Percentiles rank a stretch among this genome's conserved stretches.
Evolutionary conservation across 2,113 vertebrate species (phyloP).

Genomic region (Bubo bubo): DNA sequence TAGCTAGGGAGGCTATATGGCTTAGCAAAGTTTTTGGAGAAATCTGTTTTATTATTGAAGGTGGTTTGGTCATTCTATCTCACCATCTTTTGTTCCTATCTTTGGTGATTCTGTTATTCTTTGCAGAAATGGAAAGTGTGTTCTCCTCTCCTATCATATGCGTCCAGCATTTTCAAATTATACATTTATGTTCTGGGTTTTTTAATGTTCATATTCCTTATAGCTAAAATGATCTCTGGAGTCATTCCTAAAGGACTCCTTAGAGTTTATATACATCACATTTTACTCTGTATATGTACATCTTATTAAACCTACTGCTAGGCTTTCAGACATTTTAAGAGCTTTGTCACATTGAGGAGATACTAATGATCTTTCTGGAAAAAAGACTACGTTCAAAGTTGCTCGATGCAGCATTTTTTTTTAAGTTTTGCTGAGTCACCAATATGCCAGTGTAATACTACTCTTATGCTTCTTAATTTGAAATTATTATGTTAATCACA

Average conservation of each 20-base stretch:
- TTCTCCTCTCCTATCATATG: neutral
- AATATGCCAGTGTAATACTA: neutral
- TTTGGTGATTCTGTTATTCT: neutral
- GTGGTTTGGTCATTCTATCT: neutral
- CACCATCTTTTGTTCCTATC: neutral
- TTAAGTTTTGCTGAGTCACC: neutral
- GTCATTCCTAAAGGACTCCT: neutral
- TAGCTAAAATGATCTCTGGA: neutral
- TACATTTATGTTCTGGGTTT: neutral
- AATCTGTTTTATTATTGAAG: neutral
- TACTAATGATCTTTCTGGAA: neutral
- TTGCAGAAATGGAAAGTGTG: neutral
- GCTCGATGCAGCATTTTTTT: neutral
- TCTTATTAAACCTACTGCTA: neutral
- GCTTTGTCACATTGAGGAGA: neutral
- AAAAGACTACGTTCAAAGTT: neutral
- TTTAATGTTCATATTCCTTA: neutral
- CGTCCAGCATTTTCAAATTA: neutral
- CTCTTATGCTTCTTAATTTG: neutral
- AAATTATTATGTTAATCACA: neutral
- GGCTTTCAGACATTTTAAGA: neutral
- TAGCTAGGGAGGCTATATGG: neutral
- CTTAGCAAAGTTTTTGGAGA: neutral
- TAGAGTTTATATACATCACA: neutral
- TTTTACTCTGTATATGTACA: neutral